Percentiles rank a stretch among this genome's conserved stretches.
These are phyloP conservation scores for Megamerina dolium DNA, from an alignment of 2,888 invertebrate species.

Conservation along the genomic window DNA sequence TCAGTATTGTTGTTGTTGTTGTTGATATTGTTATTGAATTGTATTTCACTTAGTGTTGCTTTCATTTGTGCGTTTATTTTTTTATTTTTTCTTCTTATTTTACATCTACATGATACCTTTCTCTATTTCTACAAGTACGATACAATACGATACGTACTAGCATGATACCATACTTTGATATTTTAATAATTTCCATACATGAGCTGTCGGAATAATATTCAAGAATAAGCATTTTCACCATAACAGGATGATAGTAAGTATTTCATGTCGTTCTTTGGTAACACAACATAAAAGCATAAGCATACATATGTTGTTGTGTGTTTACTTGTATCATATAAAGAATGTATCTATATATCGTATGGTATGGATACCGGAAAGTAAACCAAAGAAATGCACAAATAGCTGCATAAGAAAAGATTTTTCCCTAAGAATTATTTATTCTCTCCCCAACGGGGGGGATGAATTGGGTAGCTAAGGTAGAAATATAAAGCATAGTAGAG, in stretches of 20 bases:
- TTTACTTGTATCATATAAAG: conserved; percentile 9
- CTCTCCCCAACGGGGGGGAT: no score
- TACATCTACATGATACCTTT: no score
- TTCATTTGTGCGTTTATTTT: not conserved
- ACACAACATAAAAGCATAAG: no score
- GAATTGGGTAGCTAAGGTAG: no score
- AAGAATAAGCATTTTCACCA: conserved; percentile 26
- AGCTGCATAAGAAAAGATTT: conserved; percentile 24
- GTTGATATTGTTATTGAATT: not conserved
- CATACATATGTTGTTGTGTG: no score
- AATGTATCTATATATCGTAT: conserved; percentile 4
- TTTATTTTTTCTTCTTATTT: no score
- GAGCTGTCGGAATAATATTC: conserved; percentile 22
- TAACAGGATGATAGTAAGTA: conserved; percentile 37
- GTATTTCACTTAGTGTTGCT: not conserved
- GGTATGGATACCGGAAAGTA: conserved; percentile 35
- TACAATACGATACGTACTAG: no score
- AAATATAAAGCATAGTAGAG: no score
- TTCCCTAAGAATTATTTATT: no score
- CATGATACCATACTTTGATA: no score
- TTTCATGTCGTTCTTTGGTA: no score
- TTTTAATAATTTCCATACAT: conserved; percentile 37
- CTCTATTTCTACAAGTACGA: no score
- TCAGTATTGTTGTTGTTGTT: conserved; percentile 7
- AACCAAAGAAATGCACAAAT: conserved; percentile 46